These are phyloP conservation scores for Suillia variegata DNA, from an alignment of 2,888 invertebrate genomes.

Conservation along the genomic window DNA sequence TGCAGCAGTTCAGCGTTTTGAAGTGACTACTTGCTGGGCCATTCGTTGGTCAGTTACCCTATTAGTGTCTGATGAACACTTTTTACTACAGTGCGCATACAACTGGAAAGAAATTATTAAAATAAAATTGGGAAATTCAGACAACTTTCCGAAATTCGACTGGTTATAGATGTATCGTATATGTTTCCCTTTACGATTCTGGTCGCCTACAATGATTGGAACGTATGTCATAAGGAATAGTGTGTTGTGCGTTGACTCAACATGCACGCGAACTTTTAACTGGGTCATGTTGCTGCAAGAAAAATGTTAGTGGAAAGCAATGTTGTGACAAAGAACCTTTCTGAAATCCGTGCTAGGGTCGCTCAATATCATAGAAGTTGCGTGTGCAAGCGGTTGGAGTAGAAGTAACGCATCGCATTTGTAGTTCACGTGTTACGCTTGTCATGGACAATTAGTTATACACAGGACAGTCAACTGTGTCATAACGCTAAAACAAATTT, in stretches of 20 bases:
- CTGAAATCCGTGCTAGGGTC: not conserved
- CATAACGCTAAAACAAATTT: not conserved
- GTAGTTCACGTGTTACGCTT: too few species aligned
- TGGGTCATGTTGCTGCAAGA: not conserved
- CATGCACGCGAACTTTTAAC: not conserved
- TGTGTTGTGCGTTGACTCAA: not conserved
- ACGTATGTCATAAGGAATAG: too few species aligned
- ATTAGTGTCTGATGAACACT: too few species aligned
- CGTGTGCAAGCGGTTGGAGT: too few species aligned
- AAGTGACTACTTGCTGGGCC: too few species aligned
- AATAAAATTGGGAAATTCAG: not conserved
- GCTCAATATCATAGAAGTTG: too few species aligned
- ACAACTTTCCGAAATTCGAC: not conserved
- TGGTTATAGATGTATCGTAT: conserved; percentile 40
- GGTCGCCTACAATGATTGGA: conserved; percentile 10
- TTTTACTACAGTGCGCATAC: too few species aligned
- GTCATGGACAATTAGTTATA: too few species aligned
- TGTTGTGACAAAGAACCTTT: conserved; percentile 8
- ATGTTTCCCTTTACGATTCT: conserved; percentile 47
- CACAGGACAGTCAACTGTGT: not conserved
- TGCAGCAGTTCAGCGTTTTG: too few species aligned
- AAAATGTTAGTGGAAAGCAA: conserved; percentile 8
- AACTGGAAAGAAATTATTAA: not conserved
- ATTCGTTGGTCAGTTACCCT: too few species aligned
- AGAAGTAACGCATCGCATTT: too few species aligned